A percentile compares a stretch with the other conserved stretches of the same genome.
Conservation (phyloP, 2,113 vertebrate genomes). For the Coturnix japonica region DNA sequence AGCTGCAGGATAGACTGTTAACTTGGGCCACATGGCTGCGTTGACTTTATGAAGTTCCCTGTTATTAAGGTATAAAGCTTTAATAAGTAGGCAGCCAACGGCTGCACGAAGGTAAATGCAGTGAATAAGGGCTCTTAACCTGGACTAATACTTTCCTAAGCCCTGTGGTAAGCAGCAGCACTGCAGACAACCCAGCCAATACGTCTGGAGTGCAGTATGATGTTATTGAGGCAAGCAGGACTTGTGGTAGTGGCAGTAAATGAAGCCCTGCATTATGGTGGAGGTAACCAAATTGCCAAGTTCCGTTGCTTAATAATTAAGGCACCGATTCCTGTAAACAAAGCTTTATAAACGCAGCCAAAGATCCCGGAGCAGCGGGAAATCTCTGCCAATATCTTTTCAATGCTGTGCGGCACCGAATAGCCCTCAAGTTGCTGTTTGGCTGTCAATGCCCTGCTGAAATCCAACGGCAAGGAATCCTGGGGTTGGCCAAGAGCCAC, state of each 20-base stretch:
- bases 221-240: accelerated
- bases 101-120: accelerated
- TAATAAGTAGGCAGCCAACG: neutral
- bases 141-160: neutral
- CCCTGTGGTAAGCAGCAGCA: neutral
- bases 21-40: neutral
- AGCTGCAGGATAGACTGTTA: constrained; percentile 23
- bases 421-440: no score
- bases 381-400: accelerated
- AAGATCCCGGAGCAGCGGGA: accelerated
- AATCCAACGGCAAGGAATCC: neutral
- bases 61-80: neutral
- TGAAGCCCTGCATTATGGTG: accelerated
- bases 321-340: accelerated
- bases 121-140: accelerated
- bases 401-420: neutral
- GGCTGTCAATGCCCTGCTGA: neutral
- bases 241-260: neutral
- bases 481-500: neutral
- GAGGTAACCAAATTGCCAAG: accelerated
- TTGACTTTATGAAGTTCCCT: neutral
- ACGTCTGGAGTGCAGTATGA: accelerated
- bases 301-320: neutral
- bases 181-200: accelerated
- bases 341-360: neutral